Evolutionary conservation across 1,140 invertebrate species (phyloP).

Genomic region (Yoshiicerus persimilis): DNA sequence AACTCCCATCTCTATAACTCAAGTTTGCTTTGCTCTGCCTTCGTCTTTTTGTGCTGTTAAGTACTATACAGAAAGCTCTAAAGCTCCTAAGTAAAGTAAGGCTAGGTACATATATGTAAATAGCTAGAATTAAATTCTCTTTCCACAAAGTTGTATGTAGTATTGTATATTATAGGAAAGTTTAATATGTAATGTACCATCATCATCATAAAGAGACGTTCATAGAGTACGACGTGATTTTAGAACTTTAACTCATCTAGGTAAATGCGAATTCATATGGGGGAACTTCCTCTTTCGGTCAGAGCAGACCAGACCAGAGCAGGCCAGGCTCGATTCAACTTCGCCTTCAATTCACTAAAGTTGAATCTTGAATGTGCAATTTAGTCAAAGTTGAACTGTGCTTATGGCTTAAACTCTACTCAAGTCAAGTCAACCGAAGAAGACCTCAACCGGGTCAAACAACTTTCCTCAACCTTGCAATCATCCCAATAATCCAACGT

Average conservation of each 20-base stretch:
- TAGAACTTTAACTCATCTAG: background rate
- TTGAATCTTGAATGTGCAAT: background rate
- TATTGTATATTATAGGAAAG: background rate
- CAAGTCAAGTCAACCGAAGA: background rate
- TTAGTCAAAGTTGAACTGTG: background rate
- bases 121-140: background rate
- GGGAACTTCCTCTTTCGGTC: background rate
- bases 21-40: background rate
- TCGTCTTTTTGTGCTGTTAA: background rate
- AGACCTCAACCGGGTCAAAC: slow-evolving; percentile 36
- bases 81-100: background rate
- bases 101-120: background rate
- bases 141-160: background rate
- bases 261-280: background rate
- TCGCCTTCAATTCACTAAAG: background rate
- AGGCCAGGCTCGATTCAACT: background rate
- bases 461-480: slow-evolving; percentile 31
- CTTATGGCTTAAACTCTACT: background rate
- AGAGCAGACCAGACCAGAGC: background rate
- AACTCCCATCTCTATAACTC: background rate
- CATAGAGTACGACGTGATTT: background rate
- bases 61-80: background rate
- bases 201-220: background rate
- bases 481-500: background rate
- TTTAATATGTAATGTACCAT: background rate